phyloP scores from a whole-genome alignment of 2,797 vertebrate species.

The Hypotaenidia philippensis region DNA sequence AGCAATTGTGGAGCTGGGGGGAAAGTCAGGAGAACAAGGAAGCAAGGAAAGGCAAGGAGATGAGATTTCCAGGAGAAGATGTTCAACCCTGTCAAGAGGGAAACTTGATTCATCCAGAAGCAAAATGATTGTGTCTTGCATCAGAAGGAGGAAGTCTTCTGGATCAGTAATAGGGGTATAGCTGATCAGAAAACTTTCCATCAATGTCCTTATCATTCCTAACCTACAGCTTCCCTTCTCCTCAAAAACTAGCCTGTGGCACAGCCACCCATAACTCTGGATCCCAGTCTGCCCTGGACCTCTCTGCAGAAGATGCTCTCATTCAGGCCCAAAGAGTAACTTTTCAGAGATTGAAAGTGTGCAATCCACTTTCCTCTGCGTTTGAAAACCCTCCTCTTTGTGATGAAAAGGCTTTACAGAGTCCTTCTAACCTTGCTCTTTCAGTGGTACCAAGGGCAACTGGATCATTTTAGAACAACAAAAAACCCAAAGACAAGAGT shows the following conservation, averaged over 20 bases:
- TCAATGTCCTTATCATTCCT: not conserved
- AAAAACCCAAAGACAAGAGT: not conserved
- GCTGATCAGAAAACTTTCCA: not conserved
- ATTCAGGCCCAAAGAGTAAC: not conserved
- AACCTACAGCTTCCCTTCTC: not conserved
- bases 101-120: not conserved
- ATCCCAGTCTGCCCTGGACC: not conserved
- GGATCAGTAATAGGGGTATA: not conserved
- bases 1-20: not conserved
- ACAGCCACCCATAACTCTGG: not conserved
- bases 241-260: not conserved
- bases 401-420: not conserved
- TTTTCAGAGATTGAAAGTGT: not conserved
- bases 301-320: not conserved
- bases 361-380: not conserved
- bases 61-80: not conserved
- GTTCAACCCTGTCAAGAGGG: not conserved
- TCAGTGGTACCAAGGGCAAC: not conserved
- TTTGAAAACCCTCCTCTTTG: not conserved
- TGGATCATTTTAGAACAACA: not conserved
- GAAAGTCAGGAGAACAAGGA: not conserved
- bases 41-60: not conserved
- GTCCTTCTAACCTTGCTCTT: not conserved
- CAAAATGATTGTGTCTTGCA: not conserved
- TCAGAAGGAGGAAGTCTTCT: not conserved